Conservation (phyloP, 2,113 vertebrate species). For the Entelurus aequoreus region DNA sequence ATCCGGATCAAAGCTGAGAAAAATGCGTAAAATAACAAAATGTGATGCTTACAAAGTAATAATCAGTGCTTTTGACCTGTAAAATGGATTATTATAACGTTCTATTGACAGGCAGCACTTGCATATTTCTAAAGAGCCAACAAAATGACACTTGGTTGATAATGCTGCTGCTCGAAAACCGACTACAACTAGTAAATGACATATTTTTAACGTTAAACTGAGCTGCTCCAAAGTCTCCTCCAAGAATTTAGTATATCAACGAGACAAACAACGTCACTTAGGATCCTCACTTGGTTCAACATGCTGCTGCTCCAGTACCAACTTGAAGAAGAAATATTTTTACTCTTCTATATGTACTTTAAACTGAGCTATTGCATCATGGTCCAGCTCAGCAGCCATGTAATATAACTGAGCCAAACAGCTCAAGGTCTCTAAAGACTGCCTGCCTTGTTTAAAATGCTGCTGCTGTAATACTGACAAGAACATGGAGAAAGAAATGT, state of each 20-base stretch:
- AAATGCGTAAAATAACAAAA: background rate
- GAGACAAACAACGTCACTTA: conserved; percentile 59
- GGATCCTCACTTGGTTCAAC: background rate
- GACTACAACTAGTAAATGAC: conserved; percentile 52
- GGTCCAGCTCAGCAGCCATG: background rate
- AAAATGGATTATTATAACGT: too few species aligned
- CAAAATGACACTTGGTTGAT: background rate
- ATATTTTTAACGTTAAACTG: conserved; percentile 58
- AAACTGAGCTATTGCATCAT: background rate
- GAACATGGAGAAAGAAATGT: too few species aligned
- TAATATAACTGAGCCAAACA: conserved; percentile 69
- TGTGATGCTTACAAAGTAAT: too few species aligned
- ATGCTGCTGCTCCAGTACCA: too few species aligned
- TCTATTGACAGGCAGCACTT: background rate
- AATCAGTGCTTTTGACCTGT: too few species aligned
- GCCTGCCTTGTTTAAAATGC: too few species aligned
- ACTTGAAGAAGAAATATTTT: too few species aligned
- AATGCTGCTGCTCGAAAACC: background rate
- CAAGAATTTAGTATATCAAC: conserved; percentile 54
- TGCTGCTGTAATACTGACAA: too few species aligned
- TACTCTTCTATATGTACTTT: background rate
- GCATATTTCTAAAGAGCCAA: background rate
- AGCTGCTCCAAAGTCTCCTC: conserved; percentile 73
- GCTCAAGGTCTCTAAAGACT: conserved; percentile 21
- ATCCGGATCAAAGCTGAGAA: conserved; percentile 69